Evolutionary conservation across 2,888 invertebrate genomes (phyloP).

Genomic region (Drosophila eohydei): DNA sequence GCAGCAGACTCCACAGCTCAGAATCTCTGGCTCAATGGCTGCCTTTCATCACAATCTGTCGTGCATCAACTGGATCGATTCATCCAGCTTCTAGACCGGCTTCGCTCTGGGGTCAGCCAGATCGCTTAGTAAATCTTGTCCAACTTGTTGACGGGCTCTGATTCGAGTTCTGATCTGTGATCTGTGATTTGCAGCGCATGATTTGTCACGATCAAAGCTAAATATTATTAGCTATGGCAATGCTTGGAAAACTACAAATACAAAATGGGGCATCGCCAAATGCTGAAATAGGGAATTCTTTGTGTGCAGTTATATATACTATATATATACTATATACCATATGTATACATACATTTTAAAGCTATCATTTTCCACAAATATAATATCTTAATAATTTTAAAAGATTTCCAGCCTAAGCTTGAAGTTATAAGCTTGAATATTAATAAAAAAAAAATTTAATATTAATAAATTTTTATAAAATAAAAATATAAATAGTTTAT

Average conservation of each 20-base stretch:
- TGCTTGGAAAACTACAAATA: slow-evolving; percentile 8
- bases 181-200: slow-evolving; percentile 48
- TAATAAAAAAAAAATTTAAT: too few relatives aligned
- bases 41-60: slow-evolving; percentile 75
- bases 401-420: too few relatives aligned
- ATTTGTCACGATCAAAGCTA: slow-evolving; percentile 50
- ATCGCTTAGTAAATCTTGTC: slow-evolving; percentile 60
- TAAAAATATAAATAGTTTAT: too few relatives aligned
- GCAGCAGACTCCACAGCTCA: not conserved
- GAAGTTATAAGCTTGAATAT: too few relatives aligned
- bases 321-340: too few relatives aligned
- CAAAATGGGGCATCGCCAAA: not conserved
- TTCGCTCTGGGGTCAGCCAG: slow-evolving; percentile 41
- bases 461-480: too few relatives aligned
- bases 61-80: slow-evolving; percentile 60
- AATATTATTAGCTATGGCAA: slow-evolving; percentile 42
- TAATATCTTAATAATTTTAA: too few relatives aligned
- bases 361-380: too few relatives aligned
- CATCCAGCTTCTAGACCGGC: slow-evolving; percentile 8
- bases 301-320: not conserved
- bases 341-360: too few relatives aligned
- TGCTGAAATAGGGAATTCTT: not conserved
- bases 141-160: slow-evolving; percentile 41
- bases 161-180: slow-evolving; percentile 33
- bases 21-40: slow-evolving; percentile 62